phyloP scores from a whole-genome alignment of 2,113 vertebrate genomes.

The Athene cunicularia region DNA sequence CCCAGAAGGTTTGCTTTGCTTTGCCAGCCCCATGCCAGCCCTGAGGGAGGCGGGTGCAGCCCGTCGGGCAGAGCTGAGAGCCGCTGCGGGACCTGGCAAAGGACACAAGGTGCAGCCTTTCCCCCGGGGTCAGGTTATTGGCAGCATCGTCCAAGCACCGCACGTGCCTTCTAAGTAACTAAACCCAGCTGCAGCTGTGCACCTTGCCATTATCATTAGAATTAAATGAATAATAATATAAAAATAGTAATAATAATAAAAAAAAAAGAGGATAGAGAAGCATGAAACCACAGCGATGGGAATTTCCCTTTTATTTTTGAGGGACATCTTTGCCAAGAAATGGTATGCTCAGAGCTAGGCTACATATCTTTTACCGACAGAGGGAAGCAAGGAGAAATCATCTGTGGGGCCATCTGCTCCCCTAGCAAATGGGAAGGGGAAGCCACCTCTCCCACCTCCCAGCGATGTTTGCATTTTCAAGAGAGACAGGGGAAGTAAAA shows the following conservation, averaged over 20 bases:
- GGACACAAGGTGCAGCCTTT: neutral
- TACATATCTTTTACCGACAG: neutral
- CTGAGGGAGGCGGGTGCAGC: neutral
- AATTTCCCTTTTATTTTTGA: constrained; percentile 31
- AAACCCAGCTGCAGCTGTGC: neutral
- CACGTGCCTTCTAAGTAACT: neutral
- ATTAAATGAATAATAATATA: neutral
- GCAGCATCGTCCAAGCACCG: neutral
- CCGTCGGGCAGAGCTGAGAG: neutral
- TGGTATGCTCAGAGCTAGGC: neutral
- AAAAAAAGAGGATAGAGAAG: neutral
- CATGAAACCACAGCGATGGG: neutral
- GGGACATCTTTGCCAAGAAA: constrained; percentile 36
- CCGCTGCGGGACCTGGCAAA: accelerated
- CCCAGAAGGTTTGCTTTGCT: neutral
- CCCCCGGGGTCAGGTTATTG: neutral
- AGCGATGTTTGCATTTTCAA: neutral
- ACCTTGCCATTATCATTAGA: neutral
- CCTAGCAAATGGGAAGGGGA: neutral
- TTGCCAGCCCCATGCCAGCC: neutral
- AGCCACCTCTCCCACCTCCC: constrained; percentile 17
- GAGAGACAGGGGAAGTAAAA: neutral
- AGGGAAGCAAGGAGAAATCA: constrained; percentile 31
- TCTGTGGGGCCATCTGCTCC: constrained; percentile 49
- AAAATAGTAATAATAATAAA: too few species aligned